Base-by-base conservation (phyloP, 2,797 vertebrate species). In the Scomberomorus guttatus region DNA sequence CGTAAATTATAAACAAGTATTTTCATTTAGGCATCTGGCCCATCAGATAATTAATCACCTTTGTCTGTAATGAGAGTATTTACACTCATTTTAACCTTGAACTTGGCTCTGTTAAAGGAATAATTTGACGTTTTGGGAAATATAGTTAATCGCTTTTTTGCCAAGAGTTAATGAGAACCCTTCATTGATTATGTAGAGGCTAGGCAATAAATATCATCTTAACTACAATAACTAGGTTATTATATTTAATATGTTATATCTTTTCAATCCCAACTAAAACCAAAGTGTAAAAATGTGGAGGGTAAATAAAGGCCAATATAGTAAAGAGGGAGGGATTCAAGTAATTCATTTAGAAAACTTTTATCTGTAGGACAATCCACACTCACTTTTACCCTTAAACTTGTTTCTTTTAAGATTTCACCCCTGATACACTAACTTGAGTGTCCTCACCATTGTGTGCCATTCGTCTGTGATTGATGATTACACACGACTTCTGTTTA, bases 401-500 rank as follows among this genome's bases (percentile, higher is more conserved):
- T 44, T 15, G 42, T 44, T 44, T 44, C 42, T 13, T 14, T 14
- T 57, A 34, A 72, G 20, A 68, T 55, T 25, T 79, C 71, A 34
- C 55, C 68, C 12, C 55, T 55, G 29, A 56, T 4, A 50, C 32
- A 69, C 37, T 44, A 29, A 32, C 58, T 48, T 10, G n/a, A 76
- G 42, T 67, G 67, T 70, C 71, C 60, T 77, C 4, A 20, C 11
- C 60, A 24, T 51, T 72, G 67, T 25, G 44, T 70, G 51, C 61
- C 61, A 15, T 66, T 60, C 70, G 39, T 61, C 17, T 25, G 74
- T 89, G 82, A 87, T 73, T 81, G 76, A 89, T 79, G 72, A 70
- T 73, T 17, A 44, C 59, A 59, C 72, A 70, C n/a, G 3, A 58
- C 82, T 62, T 85, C 51, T 89, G 87, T 89, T 90, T 85, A 86